Evolutionary conservation across 2,888 invertebrate species (phyloP).

Genomic region (Drosophila peninsularis): DNA sequence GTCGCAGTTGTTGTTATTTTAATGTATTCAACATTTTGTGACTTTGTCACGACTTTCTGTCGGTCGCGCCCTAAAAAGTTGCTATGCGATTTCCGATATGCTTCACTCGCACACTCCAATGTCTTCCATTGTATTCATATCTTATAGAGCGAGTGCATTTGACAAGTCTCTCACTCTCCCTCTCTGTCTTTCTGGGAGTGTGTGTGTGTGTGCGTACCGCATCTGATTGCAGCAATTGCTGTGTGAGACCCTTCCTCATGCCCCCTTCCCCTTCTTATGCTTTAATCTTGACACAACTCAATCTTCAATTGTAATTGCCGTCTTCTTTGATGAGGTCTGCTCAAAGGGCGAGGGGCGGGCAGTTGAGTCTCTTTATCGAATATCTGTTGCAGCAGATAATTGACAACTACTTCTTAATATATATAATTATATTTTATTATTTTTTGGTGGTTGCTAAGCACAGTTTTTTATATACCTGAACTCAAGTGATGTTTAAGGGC

Average conservation of each 20-base stretch:
- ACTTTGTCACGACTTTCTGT: slow-evolving; percentile 48
- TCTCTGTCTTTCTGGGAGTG: no score
- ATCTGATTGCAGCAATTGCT: slow-evolving; percentile 47
- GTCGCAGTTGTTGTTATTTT: slow-evolving; percentile 54
- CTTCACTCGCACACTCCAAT: slow-evolving; percentile 22
- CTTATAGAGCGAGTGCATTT: slow-evolving; percentile 43
- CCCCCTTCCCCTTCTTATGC: neutral
- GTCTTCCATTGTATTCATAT: slow-evolving; percentile 44
- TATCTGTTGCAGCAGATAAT: slow-evolving; percentile 14
- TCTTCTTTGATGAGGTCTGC: slow-evolving; percentile 9
- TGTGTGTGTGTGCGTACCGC: slow-evolving; percentile 16
- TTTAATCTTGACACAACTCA: slow-evolving; percentile 40
- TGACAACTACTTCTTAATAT: slow-evolving; percentile 7
- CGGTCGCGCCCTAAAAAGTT: slow-evolving; percentile 40
- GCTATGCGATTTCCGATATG: slow-evolving; percentile 21
- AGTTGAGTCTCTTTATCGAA: slow-evolving; percentile 4
- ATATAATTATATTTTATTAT: neutral
- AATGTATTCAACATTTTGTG: slow-evolving; percentile 60
- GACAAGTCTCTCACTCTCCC: slow-evolving; percentile 40
- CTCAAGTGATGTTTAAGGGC: neutral
- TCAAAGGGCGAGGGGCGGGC: neutral
- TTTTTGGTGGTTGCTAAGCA: slow-evolving; percentile 2
- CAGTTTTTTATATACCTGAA: neutral
- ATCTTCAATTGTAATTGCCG: slow-evolving; percentile 36
- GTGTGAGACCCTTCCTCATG: neutral